Percentiles rank a stretch among this genome's conserved stretches.
Conservation (phyloP, 1,140 invertebrate genomes). For the Heliconius nattereri region DNA sequence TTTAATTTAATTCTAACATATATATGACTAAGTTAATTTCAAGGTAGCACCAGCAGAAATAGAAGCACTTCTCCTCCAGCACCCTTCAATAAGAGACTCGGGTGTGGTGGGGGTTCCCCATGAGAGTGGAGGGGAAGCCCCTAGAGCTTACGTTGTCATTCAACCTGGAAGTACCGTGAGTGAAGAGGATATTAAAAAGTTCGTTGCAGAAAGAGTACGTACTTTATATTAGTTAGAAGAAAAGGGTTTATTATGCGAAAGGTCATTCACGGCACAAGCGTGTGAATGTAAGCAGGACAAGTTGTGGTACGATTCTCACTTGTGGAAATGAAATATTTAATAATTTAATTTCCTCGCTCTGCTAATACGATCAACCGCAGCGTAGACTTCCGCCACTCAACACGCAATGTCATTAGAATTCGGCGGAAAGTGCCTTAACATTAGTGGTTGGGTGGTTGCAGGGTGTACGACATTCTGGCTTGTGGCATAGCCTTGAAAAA, state of each 20-base stretch:
- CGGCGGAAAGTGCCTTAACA: no score
- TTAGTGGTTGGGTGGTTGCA: neutral
- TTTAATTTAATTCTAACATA: no score
- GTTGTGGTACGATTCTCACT: no score
- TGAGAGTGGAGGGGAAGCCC: slow-evolving; percentile 39
- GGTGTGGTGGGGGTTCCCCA: slow-evolving; percentile 87
- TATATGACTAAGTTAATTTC: neutral
- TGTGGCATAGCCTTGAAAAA: no score
- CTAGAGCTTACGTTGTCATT: slow-evolving; percentile 46
- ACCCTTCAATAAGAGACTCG: slow-evolving; percentile 85
- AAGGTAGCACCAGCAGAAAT: slow-evolving; percentile 81
- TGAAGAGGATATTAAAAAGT: slow-evolving; percentile 42
- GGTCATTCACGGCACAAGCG: no score
- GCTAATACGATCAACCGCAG: neutral
- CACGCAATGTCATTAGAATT: neutral
- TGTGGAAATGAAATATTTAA: no score
- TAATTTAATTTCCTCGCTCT: neutral
- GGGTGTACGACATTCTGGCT: no score
- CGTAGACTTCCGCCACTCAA: neutral
- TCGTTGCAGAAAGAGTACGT: slow-evolving; percentile 42
- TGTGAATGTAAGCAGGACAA: no score
- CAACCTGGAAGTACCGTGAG: slow-evolving; percentile 37
- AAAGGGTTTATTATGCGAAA: no score
- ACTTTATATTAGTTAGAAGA: neutral
- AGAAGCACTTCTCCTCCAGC: slow-evolving; percentile 86